Percentiles rank a stretch among this genome's conserved stretches.
These are phyloP conservation scores for Aeoliscus strigatus DNA, from an alignment of 2,797 vertebrate species.

Conservation along the genomic window DNA sequence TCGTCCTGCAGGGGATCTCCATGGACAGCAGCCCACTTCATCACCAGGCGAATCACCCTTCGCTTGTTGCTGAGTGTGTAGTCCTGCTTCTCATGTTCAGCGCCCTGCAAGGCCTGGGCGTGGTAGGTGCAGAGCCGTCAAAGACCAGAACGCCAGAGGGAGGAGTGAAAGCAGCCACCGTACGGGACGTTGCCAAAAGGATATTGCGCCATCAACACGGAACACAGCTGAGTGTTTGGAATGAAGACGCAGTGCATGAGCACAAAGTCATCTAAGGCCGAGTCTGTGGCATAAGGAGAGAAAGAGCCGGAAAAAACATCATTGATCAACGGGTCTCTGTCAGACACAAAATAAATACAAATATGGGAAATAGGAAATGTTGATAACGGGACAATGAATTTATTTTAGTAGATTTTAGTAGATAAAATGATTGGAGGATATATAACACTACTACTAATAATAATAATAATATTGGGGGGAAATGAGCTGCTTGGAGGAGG, in stretches of 20 bases:
- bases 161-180: too few relatives aligned
- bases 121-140: conserved; percentile 88
- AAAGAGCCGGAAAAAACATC: conserved; percentile 20
- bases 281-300: conserved; percentile 73
- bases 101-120: conserved; percentile 89
- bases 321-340: conserved; percentile 29
- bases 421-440: too few relatives aligned
- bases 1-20: conserved; percentile 89
- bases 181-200: conserved; percentile 83
- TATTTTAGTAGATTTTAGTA: too few relatives aligned
- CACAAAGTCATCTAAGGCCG: conserved; percentile 89
- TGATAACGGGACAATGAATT: too few relatives aligned
- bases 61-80: conserved; percentile 93
- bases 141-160: conserved; percentile 63
- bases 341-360: too few relatives aligned
- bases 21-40: conserved; percentile 85
- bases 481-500: too few relatives aligned
- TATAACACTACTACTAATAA: too few relatives aligned
- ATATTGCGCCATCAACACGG: conserved; percentile 94
- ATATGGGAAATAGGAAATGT: too few relatives aligned
- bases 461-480: too few relatives aligned
- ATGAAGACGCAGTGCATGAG: conserved; percentile 98
- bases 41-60: conserved; percentile 86
- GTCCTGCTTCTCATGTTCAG: conserved; percentile 93
- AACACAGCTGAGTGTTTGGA: conserved; percentile 89